Base-by-base conservation (phyloP, 2,113 vertebrate species). In the Myotis davidii region DNA sequence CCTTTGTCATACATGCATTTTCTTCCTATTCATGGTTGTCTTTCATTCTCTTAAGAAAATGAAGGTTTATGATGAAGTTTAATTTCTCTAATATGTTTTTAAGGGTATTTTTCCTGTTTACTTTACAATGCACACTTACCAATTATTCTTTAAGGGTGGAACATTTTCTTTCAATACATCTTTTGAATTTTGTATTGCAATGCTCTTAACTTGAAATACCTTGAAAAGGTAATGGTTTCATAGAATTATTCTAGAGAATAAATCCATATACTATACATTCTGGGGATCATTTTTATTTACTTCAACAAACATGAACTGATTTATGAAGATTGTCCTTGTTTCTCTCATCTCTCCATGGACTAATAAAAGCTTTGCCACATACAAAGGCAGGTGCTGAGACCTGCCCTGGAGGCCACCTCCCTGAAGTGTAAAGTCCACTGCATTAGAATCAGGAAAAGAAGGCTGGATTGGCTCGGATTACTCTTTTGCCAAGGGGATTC, bases 101-200 rank as follows among this genome's bases (percentile, higher is more conserved):
- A 83, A 83, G 64, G 39, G 14, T n/a, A 87, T 88, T 67, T 65
- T n/a, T 42, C 20, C 45, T 42, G 18, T 79, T 74, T 85, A 72
- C 9, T n/a, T 32, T 0, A 23, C 37, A 96, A 50, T 61, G 6
- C 13, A 54, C 23, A 78, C 21, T 59, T 85, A 67, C 73, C 77
- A 70, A 9, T 37, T 79, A 84, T 20, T 14, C 32, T 79, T 86
- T 52, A 92, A 88, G 29, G 29, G 6, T 65, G 32, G 32, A 48
- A 88, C 0, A 39, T 84, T 87, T 89, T 50, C n/a, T 82, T 96
- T 79, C 77, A 78, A 84, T 37, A 96, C 84, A 95, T n/a, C 29
- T 42, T 45, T 45, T 76, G 13, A 83, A 32, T 76, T 79, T 83
- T 89, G 14, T 8, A 85, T 54, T 74, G 32, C 14, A 81, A 1